phyloP scores from a whole-genome alignment of 2,888 invertebrate genomes.

The Agrochola lota region DNA sequence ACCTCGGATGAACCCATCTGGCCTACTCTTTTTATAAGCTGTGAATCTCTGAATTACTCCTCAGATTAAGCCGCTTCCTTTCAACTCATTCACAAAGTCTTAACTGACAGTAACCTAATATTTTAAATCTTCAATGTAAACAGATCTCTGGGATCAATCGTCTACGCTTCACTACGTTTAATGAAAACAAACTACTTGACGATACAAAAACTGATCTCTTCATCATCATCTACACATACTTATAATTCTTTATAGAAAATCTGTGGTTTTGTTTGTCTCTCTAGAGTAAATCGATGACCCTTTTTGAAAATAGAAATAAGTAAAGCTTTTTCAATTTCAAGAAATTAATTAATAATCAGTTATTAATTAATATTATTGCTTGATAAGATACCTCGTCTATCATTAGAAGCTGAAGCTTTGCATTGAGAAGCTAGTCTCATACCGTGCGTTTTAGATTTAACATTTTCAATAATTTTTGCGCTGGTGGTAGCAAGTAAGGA shows the following conservation, averaged over 20 bases:
- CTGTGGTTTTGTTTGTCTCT: not conserved
- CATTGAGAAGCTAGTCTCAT: not conserved
- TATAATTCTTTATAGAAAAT: not conserved
- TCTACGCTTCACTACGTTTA: constrained; percentile 48
- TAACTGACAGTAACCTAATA: constrained; percentile 46
- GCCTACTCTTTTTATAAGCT: constrained; percentile 24
- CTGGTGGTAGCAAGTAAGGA: not conserved
- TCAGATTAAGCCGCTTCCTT: constrained; percentile 41
- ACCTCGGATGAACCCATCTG: constrained; percentile 45
- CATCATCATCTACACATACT: not conserved
- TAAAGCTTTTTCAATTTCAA: not conserved
- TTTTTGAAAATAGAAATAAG: not conserved
- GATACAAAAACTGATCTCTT: constrained; percentile 29
- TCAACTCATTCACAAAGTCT: constrained; percentile 54
- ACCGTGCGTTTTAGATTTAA: not conserved
- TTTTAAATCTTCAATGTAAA: constrained; percentile 45
- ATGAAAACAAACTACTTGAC: constrained; percentile 35
- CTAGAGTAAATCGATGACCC: not conserved
- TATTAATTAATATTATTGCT: not conserved
- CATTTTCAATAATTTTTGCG: not conserved
- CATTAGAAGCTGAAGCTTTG: not conserved
- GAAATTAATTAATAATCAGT: too few species aligned
- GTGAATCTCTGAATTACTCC: constrained; percentile 3
- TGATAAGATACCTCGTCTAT: not conserved
- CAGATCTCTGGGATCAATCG: constrained; percentile 52